phyloP scores from a whole-genome alignment of 2,797 vertebrate species.

The Pangasius larnaudii region DNA sequence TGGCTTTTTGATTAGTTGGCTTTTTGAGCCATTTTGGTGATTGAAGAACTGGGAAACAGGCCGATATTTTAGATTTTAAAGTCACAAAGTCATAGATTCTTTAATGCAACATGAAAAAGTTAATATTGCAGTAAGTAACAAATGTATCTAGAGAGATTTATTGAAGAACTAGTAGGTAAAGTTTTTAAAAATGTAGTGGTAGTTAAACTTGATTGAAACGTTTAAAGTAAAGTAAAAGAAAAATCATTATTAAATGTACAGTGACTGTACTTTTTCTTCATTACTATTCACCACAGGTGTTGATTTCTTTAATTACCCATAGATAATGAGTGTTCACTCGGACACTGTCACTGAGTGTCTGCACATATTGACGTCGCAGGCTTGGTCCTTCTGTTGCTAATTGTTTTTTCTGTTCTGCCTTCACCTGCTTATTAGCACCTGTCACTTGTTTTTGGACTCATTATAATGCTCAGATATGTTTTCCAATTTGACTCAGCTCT shows the following conservation, averaged over 20 bases:
- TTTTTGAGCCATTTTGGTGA: too few species aligned
- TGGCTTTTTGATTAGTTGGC: neutral
- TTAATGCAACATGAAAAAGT: neutral
- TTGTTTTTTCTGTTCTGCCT: neutral
- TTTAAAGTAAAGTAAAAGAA: neutral
- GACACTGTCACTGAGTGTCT: neutral
- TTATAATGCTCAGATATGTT: conserved; percentile 10
- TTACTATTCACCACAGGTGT: neutral
- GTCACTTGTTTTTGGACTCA: conserved; percentile 16
- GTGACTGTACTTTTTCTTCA: neutral
- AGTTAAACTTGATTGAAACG: neutral
- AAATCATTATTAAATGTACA: neutral
- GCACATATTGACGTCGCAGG: neutral
- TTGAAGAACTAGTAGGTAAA: neutral
- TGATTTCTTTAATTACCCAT: conserved; percentile 37
- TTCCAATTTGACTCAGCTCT: neutral
- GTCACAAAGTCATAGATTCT: neutral
- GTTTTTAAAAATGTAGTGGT: neutral
- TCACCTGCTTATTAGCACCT: neutral
- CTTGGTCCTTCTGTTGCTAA: conserved; percentile 2
- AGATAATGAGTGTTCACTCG: conserved; percentile 6
- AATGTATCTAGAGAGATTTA: neutral
- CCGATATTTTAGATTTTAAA: neutral
- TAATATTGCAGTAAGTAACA: neutral
- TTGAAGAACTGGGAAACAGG: neutral